Base-by-base conservation (phyloP, 2,113 vertebrate genomes). In the Lasiurus cinereus region DNA sequence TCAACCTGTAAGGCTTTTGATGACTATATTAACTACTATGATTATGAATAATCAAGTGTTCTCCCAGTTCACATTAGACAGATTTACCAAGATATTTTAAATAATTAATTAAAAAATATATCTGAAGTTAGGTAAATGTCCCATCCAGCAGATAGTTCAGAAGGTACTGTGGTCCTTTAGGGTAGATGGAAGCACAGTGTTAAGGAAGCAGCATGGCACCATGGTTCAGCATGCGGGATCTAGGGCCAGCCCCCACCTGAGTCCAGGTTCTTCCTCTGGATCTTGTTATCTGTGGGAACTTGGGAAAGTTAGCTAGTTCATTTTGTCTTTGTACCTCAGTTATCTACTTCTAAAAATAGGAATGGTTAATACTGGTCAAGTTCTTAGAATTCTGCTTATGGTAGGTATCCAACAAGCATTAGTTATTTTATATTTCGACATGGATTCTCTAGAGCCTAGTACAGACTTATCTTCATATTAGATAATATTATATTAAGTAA, bases 331-430 rank as follows among this genome's bases (percentile, higher is more conserved):
- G n/a, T 21, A 87, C 14, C 18, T 87, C 27, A 50, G 1, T n/a
- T 73, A 73, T 27, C 19, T 7, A 79, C 19, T 83, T 87, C 72
- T 79, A 29, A 94, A 88, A 54, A 56, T 56, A 69, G 36, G 52
- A 88, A 56, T 43, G 67, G 16, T 77, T 43, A 84, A 56, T 59
- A 80, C 13, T 86, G 29, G 9, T 4, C 50, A 67, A 69, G 36
- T 83, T 86, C 36, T 90, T 80, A 77, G n/a, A 72, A 78, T 36
- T 90, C 24, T 93, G 56, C 8, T 29, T 92, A 14, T 67, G n/a
- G 11, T 56, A 69, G 50, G 22, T 90, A 24, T 70, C 31, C 31
- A 43, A 18, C 80, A 89, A 67, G 13, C 21, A 76, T 70, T 73
- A 8, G 12, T 59, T 64, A 3, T 16, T 62, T 62, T 46, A 79